These are phyloP conservation scores for Holocentrus rufus DNA, from an alignment of 2,797 vertebrate species.

Conservation along the genomic window DNA sequence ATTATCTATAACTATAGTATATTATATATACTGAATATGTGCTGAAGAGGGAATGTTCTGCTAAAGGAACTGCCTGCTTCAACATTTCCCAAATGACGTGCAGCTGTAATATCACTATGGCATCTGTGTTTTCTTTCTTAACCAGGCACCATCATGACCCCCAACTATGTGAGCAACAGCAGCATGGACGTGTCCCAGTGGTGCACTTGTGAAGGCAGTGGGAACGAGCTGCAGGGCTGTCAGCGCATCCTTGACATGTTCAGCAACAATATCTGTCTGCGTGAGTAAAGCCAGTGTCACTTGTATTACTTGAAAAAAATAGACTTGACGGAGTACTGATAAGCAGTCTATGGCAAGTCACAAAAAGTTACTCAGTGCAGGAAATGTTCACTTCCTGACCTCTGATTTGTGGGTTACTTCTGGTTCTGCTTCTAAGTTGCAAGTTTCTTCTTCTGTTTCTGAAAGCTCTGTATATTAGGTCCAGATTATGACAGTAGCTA, in stretches of 20 bases:
- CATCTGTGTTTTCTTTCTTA: slow-evolving; percentile 16
- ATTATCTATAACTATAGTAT: no score
- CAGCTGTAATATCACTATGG: slow-evolving; percentile 1
- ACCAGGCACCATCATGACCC: slow-evolving; percentile 95
- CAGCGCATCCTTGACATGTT: slow-evolving; percentile 89
- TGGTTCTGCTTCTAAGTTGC: no score
- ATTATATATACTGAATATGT: no score
- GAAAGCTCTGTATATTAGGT: no score
- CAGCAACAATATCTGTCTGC: slow-evolving; percentile 89
- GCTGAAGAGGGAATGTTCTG: slow-evolving; percentile 33
- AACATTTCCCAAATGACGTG: slow-evolving; percentile 7
- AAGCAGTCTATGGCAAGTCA: no score
- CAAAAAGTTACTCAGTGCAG: no score
- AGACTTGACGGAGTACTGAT: background rate
- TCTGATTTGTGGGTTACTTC: no score
- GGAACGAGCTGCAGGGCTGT: slow-evolving; percentile 92
- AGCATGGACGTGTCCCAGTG: slow-evolving; percentile 91
- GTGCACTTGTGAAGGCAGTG: slow-evolving; percentile 94
- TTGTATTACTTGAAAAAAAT: background rate
- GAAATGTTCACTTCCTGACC: no score
- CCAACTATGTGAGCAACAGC: slow-evolving; percentile 94
- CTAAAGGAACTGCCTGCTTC: slow-evolving; percentile 27
- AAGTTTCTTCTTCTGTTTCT: no score
- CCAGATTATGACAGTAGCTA: no score
- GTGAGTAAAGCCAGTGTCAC: slow-evolving; percentile 81